A percentile compares a stretch with the other conserved stretches of the same genome.
phyloP scores from a whole-genome alignment of 2,797 vertebrate species.

The Sebastes itinus region DNA sequence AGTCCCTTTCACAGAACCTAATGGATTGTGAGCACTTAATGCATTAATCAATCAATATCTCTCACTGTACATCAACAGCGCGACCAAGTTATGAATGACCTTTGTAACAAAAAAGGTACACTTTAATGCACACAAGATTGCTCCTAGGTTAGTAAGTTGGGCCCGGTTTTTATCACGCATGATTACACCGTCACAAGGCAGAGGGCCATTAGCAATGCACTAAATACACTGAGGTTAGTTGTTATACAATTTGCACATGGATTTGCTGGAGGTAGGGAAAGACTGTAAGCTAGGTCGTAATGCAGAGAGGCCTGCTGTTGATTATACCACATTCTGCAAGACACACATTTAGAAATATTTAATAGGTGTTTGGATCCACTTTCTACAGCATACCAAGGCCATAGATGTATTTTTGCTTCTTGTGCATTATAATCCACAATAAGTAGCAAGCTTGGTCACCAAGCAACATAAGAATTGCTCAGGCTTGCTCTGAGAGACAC shows the following conservation, averaged over 20 bases:
- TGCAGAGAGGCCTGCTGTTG: constrained; percentile 15
- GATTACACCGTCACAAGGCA: constrained; percentile 90
- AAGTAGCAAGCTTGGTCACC: constrained; percentile 26
- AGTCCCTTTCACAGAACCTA: constrained; percentile 97
- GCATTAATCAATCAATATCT: constrained; percentile 99
- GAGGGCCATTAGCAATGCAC: constrained; percentile 83
- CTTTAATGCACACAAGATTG: constrained; percentile 96
- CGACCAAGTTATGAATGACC: constrained; percentile 99
- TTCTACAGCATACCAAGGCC: constrained; percentile 14
- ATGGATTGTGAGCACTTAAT: constrained; percentile 99
- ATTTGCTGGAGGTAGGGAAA: constrained; percentile 64
- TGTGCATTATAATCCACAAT: constrained; percentile 26
- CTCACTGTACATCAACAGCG: constrained; percentile 97
- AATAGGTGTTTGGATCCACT: background rate
- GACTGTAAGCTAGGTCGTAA: constrained; percentile 16
- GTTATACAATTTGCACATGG: constrained; percentile 83
- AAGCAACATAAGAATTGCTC: constrained; percentile 52
- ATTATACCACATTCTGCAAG: background rate
- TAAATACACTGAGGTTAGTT: constrained; percentile 88
- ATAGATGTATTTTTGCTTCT: constrained; percentile 6
- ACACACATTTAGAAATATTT: constrained; percentile 9
- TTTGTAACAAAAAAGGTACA: constrained; percentile 97
- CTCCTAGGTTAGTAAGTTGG: constrained; percentile 94
- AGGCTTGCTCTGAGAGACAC: constrained; percentile 45
- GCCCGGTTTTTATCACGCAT: constrained; percentile 89